Percentiles rank a stretch among this genome's conserved stretches.
These are phyloP conservation scores for Actinernus sp. DNA, from an alignment of 92 coral and sea anemone genomes.

Conservation along the genomic window DNA sequence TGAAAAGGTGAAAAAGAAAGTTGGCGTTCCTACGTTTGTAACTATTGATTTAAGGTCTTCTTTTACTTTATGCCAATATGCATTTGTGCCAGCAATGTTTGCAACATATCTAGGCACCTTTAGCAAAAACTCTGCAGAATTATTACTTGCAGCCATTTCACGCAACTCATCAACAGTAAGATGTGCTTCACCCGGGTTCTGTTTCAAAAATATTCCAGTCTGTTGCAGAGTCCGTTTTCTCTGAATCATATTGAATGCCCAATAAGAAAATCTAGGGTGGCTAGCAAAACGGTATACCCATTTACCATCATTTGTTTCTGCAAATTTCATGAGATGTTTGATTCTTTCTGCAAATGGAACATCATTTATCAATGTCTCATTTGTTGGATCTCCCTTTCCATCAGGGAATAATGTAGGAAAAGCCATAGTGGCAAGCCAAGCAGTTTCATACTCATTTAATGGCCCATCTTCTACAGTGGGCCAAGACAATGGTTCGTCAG, in stretches of 20 bases:
- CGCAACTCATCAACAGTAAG: conserved; percentile 64
- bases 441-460: conserved; percentile 62
- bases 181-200: conserved; percentile 40
- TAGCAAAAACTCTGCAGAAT: conserved; percentile 53
- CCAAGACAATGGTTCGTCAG: conserved; percentile 57
- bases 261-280: conserved; percentile 72
- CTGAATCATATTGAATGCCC: conserved; percentile 78
- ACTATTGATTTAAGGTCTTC: conserved; percentile 66
- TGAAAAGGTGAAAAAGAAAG: conserved; percentile 77
- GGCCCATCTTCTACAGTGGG: conserved; percentile 60
- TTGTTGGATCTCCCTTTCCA: conserved; percentile 71
- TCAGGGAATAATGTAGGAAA: conserved; percentile 74
- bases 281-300: conserved; percentile 64
- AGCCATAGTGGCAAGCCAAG: conserved; percentile 73
- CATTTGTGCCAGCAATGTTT: conserved; percentile 70
- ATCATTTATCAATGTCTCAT: conserved; percentile 36
- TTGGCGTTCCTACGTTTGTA: conserved; percentile 69
- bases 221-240: conserved; percentile 69
- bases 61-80: conserved; percentile 63
- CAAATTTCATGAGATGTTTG: conserved; percentile 65
- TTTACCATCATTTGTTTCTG: conserved; percentile 40
- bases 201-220: conserved; percentile 53
- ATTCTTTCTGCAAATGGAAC: conserved; percentile 40
- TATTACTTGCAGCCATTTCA: conserved; percentile 66
- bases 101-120: conserved; percentile 76